These are phyloP conservation scores for Octomys mimax DNA, from an alignment of 2,797 vertebrate genomes.

Conservation along the genomic window DNA sequence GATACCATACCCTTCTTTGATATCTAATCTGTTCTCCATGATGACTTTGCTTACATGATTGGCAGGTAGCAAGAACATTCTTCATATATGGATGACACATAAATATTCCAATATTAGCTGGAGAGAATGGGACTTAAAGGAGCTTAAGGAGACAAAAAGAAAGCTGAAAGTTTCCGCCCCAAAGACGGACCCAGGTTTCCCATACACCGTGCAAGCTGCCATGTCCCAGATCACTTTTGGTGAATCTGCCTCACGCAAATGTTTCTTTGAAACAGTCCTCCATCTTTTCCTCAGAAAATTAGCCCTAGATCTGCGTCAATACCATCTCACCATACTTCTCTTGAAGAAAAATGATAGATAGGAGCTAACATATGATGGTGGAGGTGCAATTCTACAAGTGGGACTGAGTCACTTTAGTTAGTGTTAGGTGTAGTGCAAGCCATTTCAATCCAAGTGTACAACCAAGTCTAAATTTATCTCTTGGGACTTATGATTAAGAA, in stretches of 20 bases:
- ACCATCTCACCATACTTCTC: neutral
- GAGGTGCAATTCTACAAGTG: neutral
- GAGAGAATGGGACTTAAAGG: neutral
- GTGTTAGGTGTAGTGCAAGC: neutral
- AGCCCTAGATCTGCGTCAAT: neutral
- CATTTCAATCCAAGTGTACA: neutral
- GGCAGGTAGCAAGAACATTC: neutral
- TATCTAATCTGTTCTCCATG: neutral
- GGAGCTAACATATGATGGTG: neutral
- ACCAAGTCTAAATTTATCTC: neutral
- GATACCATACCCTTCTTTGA: neutral
- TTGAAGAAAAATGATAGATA: neutral
- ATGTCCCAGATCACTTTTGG: neutral
- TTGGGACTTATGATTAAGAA: neutral
- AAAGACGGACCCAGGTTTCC: neutral
- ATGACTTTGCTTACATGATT: slow-evolving; percentile 14
- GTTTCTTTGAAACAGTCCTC: neutral
- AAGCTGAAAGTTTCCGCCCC: neutral
- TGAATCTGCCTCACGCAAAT: neutral
- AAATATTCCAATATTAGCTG: slow-evolving; percentile 14
- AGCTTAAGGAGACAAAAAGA: neutral
- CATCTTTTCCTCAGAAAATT: neutral
- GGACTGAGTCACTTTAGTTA: neutral
- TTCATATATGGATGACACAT: neutral
- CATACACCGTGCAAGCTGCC: neutral